A percentile compares a stretch with the other conserved stretches of the same genome.
phyloP scores from a whole-genome alignment of 2,113 vertebrate species.

The Brachyhypopomus gauderio region DNA sequence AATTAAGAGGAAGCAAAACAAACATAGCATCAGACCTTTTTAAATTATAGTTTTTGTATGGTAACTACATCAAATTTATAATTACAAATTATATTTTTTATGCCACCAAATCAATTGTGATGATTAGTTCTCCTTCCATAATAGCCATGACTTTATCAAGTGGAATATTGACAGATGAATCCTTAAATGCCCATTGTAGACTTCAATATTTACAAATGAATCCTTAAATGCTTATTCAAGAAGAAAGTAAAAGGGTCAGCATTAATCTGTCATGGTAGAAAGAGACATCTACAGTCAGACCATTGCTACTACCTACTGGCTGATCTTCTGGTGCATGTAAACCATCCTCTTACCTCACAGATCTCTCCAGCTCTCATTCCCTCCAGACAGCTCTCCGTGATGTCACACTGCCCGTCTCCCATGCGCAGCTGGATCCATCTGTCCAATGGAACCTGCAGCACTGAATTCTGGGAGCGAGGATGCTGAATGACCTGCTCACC shows the following conservation, averaged over 20 bases:
- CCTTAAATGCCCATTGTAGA: neutral
- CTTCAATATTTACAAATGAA: neutral
- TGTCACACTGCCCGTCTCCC: slow-evolving; percentile 79
- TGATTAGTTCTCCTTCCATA: too few species aligned
- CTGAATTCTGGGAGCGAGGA: slow-evolving; percentile 63
- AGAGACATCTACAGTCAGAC: neutral
- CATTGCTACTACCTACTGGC: neutral
- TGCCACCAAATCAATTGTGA: too few species aligned
- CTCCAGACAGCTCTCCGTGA: slow-evolving; percentile 82
- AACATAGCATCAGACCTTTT: neutral
- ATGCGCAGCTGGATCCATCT: slow-evolving; percentile 72
- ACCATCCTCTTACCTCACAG: slow-evolving; percentile 68
- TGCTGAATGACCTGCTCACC: slow-evolving; percentile 2
- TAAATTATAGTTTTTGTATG: too few species aligned
- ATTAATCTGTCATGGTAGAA: neutral
- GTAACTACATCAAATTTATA: neutral
- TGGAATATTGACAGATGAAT: neutral
- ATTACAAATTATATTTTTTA: neutral
- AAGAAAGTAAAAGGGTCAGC: neutral
- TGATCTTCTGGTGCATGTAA: neutral
- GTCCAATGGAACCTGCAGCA: slow-evolving; percentile 72
- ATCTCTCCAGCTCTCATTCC: slow-evolving; percentile 79
- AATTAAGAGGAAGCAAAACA: neutral
- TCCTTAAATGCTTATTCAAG: neutral
- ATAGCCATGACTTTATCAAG: neutral